Evolutionary conservation across 2,113 vertebrate genomes (phyloP).

Genomic region (Dicentrarchus labrax): DNA sequence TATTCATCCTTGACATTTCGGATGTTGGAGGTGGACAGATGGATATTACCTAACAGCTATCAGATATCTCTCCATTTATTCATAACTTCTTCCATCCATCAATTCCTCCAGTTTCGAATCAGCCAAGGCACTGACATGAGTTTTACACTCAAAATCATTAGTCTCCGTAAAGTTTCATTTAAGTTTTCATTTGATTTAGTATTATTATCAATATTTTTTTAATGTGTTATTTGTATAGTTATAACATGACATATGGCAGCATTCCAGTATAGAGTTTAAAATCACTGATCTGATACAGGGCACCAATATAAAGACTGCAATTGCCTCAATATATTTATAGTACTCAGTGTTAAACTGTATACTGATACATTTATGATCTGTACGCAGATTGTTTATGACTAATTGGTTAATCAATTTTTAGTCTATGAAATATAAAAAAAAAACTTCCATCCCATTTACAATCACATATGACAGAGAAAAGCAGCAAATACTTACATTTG

Average conservation of each 20-base stretch:
- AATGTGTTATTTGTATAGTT: not conserved
- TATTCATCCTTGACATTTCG: conserved; percentile 79
- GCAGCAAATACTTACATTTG: not conserved
- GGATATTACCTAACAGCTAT: conserved; percentile 45
- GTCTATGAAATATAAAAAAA: not conserved
- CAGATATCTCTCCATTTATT: conserved; percentile 46
- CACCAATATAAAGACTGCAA: not conserved
- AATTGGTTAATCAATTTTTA: not conserved
- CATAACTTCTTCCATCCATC: conserved; percentile 11
- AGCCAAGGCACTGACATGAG: not conserved
- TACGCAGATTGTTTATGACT: not conserved
- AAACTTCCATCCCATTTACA: not conserved
- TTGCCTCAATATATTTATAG: not conserved
- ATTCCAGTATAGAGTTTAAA: not conserved
- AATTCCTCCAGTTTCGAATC: not conserved
- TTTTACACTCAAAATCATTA: not conserved
- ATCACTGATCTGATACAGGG: not conserved
- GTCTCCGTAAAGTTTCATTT: not conserved
- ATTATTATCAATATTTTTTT: not conserved
- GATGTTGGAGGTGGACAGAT: conserved; percentile 46
- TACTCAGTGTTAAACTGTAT: not conserved
- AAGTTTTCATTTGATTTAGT: not conserved
- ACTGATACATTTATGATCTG: not conserved
- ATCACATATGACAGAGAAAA: not conserved
- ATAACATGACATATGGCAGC: not conserved